These are phyloP conservation scores for Chloromyia formosa DNA, from an alignment of 2,888 invertebrate genomes.

Conservation along the genomic window DNA sequence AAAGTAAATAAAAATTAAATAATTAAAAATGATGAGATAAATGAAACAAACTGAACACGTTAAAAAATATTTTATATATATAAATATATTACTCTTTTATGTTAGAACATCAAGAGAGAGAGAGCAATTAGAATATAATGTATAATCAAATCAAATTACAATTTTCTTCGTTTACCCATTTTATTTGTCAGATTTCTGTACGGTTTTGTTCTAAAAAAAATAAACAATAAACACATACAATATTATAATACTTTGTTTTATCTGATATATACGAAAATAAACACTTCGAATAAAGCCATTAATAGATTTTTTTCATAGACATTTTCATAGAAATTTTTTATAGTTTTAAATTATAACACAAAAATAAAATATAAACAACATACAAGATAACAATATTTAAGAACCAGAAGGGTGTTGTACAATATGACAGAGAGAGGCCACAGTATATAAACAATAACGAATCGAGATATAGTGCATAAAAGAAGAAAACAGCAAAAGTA, in stretches of 20 bases:
- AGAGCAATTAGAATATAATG: slow-evolving; percentile 21
- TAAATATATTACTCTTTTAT: slow-evolving; percentile 17
- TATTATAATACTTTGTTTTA: slow-evolving; percentile 8
- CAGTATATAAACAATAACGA: not conserved
- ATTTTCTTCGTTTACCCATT: not conserved
- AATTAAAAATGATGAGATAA: slow-evolving; percentile 22
- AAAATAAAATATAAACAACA: slow-evolving; percentile 3
- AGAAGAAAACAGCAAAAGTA: not conserved
- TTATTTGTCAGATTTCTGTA: slow-evolving; percentile 5
- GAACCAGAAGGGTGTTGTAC: slow-evolving; percentile 11
- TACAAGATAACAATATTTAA: slow-evolving; percentile 21
- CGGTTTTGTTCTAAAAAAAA: slow-evolving; percentile 19
- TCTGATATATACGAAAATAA: slow-evolving; percentile 20
- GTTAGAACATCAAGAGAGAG: slow-evolving; percentile 20
- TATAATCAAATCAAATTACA: slow-evolving; percentile 24
- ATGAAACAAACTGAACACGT: slow-evolving; percentile 19
- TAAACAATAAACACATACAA: slow-evolving; percentile 18
- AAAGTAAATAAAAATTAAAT: slow-evolving; percentile 27
- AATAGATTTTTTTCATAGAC: slow-evolving; percentile 36
- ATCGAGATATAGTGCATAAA: not conserved
- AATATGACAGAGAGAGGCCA: too few species aligned
- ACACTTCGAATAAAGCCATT: slow-evolving; percentile 25
- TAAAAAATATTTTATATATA: slow-evolving; percentile 33
- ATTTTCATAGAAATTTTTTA: slow-evolving; percentile 36
- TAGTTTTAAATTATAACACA: slow-evolving; percentile 40